A percentile compares a stretch with the other conserved stretches of the same genome.
Conservation (phyloP, 1,140 invertebrate species). For the Meloidogyne floridensis region DNA sequence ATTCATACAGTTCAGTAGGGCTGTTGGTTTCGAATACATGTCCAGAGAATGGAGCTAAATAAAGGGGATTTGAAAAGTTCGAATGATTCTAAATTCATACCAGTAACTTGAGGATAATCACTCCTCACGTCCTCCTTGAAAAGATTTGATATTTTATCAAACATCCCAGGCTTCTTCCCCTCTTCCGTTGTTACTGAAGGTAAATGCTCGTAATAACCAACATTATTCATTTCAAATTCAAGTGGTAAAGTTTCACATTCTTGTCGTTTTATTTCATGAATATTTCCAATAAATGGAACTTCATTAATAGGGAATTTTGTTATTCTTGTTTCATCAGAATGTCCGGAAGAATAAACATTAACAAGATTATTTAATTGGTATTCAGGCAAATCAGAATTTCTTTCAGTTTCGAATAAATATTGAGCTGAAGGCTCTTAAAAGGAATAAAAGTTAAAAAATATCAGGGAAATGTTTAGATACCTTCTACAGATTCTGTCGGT, state of each 20-base stretch:
- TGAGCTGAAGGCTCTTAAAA: constrained; percentile 21
- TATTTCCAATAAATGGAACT: background rate
- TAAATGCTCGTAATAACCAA: too few species aligned
- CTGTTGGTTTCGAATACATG: constrained; percentile 34
- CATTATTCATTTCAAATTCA: too few species aligned
- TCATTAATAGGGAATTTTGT: constrained; percentile 3
- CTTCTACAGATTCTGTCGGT: background rate
- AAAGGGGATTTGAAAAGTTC: background rate
- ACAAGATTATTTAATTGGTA: constrained; percentile 16
- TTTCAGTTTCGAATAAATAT: constrained; percentile 29
- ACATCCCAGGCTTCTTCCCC: constrained; percentile 15
- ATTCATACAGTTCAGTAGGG: constrained; percentile 1
- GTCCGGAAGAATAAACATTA: constrained; percentile 35
- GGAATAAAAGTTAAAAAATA: background rate
- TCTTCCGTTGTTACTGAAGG: background rate
- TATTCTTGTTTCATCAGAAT: constrained; percentile 14
- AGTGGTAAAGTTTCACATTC: too few species aligned
- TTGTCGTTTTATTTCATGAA: too few species aligned
- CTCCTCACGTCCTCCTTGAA: too few species aligned
- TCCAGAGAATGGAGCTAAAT: background rate
- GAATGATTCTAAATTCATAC: background rate
- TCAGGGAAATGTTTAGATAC: background rate
- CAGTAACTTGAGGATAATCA: background rate
- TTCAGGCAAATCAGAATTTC: constrained; percentile 8
- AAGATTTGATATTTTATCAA: background rate